Conservation (phyloP, 2,888 invertebrate species). For the Acanthosepion esculentum region DNA sequence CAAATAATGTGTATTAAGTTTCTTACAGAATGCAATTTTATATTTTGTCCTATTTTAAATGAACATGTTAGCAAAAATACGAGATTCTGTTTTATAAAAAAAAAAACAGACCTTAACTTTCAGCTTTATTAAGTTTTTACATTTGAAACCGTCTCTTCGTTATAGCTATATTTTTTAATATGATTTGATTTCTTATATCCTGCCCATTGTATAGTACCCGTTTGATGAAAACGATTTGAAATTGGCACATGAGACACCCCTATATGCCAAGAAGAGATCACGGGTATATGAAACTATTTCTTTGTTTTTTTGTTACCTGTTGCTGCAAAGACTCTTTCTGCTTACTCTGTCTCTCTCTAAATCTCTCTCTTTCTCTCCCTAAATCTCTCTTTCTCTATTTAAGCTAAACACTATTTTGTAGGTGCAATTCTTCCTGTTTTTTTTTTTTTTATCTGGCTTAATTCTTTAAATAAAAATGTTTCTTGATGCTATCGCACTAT, state of each 20-base stretch:
- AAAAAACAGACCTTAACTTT: neutral
- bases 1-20: no score
- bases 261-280: conserved; percentile 65
- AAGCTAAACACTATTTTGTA: neutral
- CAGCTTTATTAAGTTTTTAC: neutral
- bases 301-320: neutral
- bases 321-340: conserved; percentile 36
- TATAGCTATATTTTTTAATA: neutral
- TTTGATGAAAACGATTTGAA: conserved; percentile 71
- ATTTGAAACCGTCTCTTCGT: neutral
- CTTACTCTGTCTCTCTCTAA: neutral
- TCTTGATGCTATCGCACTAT: neutral
- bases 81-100: neutral
- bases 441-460: neutral
- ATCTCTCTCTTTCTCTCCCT: neutral
- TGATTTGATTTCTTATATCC: neutral
- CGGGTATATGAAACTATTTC: conserved; percentile 57
- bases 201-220: conserved; percentile 64
- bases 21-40: no score
- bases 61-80: neutral
- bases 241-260: conserved; percentile 69
- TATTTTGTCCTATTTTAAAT: neutral
- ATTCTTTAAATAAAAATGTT: neutral
- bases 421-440: neutral
- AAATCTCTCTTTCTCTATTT: neutral